These are phyloP conservation scores for Eurosta solidaginis DNA, from an alignment of 1,140 invertebrate genomes.

Conservation along the genomic window DNA sequence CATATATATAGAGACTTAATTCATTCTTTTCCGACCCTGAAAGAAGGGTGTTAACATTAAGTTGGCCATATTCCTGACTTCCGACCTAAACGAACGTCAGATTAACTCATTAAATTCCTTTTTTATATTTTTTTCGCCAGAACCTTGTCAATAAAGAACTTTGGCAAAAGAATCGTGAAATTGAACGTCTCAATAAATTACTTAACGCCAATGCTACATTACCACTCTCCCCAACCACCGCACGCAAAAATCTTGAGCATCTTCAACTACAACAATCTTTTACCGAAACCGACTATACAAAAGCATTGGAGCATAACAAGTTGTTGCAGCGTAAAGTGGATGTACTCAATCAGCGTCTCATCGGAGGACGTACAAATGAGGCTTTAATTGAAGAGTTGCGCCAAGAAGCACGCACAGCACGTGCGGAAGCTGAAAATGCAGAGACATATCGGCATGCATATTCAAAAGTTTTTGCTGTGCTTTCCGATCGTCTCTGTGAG, in stretches of 20 bases:
- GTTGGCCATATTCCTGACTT: too few species aligned
- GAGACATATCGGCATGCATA: constrained; percentile 67
- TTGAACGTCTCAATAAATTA: constrained; percentile 66
- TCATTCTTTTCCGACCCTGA: too few species aligned
- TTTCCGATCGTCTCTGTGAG: constrained; percentile 71
- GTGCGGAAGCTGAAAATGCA: constrained; percentile 46
- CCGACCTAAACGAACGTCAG: too few species aligned
- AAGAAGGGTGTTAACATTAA: too few species aligned
- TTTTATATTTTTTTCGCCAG: constrained; percentile 13
- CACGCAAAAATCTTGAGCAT: constrained; percentile 7
- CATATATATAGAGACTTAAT: too few species aligned
- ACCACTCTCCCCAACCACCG: constrained; percentile 36
- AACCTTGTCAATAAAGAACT: constrained; percentile 71
- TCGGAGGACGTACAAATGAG: constrained; percentile 46
- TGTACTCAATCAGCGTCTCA: constrained; percentile 52
- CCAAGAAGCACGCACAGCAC: constrained; percentile 55
- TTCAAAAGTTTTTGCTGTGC: constrained; percentile 67
- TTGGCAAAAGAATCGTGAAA: constrained; percentile 73
- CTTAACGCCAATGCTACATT: constrained; percentile 29
- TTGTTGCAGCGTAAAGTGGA: constrained; percentile 52
- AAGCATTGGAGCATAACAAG: constrained; percentile 51
- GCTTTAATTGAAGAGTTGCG: constrained; percentile 48
- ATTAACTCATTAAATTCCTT: too few species aligned
- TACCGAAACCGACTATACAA: constrained; percentile 46
- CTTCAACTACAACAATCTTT: constrained; percentile 46